Base-by-base conservation (phyloP, 2,797 vertebrate genomes). In the Emydoidea blandingii region DNA sequence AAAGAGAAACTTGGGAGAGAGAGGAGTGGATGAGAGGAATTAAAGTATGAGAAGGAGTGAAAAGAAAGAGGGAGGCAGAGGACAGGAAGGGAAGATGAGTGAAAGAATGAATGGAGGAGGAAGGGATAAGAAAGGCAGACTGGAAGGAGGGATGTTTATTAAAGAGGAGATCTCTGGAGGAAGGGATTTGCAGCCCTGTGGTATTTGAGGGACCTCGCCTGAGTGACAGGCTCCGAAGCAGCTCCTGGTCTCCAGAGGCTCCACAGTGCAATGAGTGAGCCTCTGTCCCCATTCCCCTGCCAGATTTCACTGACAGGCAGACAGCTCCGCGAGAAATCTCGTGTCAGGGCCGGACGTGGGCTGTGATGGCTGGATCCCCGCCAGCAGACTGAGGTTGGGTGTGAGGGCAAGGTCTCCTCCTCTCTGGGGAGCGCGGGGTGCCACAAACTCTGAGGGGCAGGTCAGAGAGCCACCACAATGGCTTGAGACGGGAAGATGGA, bases 221-320 rank as follows among this genome's bases (percentile, higher is more conserved):
- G 31, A 14, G 5, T 44, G 52, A 18, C 29, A 27, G 79, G 18
- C 47, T 50, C 12, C 1, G 59, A 41, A 83, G 81, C 68, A 79
- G 86, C 83, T 37, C 56, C 50, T 82, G 56, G 16, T 44, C 81
- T 93, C 76, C 72, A 50, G 92, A 83, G 89, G 85, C 89, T n/a
- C 44, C 0, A 9, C 31, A 8, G 76, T 31, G 65, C 78, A 94
- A 90, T 81, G 85, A 92, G 81, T 1, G 89, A 87, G 95, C 50
- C 85, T 6, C 81, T 76, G 68, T 81, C 81, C 91, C 74, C 2
- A 0, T 81, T 88, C 93, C 25, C 90, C 82, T 83, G 11, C 37
- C 25, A 47, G 9, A 8, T 15, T 12, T 12, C 52, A 80, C 86
- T 89, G 96, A 29, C 89, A 89, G 83, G 62, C 57, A 8, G 85